A percentile compares a stretch with the other conserved stretches of the same genome.
Conservation (phyloP, 2,888 invertebrate genomes). For the Ochropleura plecta region DNA sequence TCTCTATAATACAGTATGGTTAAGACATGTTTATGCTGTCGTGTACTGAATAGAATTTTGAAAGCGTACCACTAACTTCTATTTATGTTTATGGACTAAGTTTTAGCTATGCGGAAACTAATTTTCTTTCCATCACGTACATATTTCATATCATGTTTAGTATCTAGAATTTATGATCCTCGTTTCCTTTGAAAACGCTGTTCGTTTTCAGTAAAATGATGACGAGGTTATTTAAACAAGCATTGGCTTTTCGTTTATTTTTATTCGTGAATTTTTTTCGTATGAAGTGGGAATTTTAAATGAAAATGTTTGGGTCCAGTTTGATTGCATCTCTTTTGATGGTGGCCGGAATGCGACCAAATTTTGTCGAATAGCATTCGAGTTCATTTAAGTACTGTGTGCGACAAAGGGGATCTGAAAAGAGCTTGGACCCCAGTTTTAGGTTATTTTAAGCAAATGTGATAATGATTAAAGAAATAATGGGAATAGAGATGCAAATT, state of each 20-base stretch:
- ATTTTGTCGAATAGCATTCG: constrained; percentile 41
- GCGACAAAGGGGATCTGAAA: neutral
- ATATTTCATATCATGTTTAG: constrained; percentile 59
- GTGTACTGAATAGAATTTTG: constrained; percentile 62
- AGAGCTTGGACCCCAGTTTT: neutral
- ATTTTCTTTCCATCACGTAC: constrained; percentile 62
- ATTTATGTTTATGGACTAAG: constrained; percentile 64
- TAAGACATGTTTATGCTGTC: constrained; percentile 67
- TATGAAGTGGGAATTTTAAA: constrained; percentile 39
- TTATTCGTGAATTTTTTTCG: constrained; percentile 33
- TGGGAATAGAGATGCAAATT: constrained; percentile 5
- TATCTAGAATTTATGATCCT: constrained; percentile 38
- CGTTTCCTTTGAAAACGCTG: constrained; percentile 27
- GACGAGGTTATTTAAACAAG: constrained; percentile 39
- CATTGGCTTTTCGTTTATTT: constrained; percentile 43
- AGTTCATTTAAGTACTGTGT: constrained; percentile 34
- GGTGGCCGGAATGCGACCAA: constrained; percentile 36
- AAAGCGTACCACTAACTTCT: constrained; percentile 59
- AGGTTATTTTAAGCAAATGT: constrained; percentile 13
- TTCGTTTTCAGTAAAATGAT: constrained; percentile 22
- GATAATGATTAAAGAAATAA: neutral
- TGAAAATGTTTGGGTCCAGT: constrained; percentile 48
- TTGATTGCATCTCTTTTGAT: constrained; percentile 60
- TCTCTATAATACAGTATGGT: constrained; percentile 68
- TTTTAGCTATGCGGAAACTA: constrained; percentile 60